phyloP scores from a whole-genome alignment of 2,113 vertebrate genomes.

The Tenrec ecaudatus region DNA sequence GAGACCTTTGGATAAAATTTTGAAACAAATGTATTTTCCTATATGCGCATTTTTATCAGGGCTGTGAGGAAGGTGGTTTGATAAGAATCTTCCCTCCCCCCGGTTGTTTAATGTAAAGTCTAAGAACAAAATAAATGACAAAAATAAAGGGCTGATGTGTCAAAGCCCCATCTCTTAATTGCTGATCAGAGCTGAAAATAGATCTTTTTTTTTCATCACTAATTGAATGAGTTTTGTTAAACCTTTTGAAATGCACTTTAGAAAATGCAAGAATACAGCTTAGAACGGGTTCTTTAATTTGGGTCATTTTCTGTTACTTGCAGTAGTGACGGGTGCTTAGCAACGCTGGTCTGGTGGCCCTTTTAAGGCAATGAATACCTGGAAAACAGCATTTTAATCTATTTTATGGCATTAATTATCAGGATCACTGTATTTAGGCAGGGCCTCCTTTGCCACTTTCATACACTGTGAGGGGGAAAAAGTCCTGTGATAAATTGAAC shows the following conservation, averaged over 20 bases:
- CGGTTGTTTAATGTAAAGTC: constrained; percentile 70
- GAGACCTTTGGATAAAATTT: constrained; percentile 35
- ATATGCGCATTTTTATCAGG: neutral
- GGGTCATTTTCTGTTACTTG: constrained; percentile 78
- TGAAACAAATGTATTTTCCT: constrained; percentile 1
- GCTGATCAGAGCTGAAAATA: constrained; percentile 80
- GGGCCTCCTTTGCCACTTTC: constrained; percentile 58
- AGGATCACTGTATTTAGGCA: constrained; percentile 76
- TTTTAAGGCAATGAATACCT: constrained; percentile 79
- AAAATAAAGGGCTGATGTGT: constrained; percentile 73
- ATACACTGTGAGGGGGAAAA: constrained; percentile 41
- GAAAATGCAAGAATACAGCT: constrained; percentile 79
- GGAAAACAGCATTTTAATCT: constrained; percentile 80
- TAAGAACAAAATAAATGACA: constrained; percentile 71
- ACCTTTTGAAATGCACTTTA: constrained; percentile 78
- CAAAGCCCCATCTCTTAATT: constrained; percentile 75
- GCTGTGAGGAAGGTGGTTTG: neutral
- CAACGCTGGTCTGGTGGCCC: constrained; percentile 74
- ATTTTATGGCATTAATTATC: constrained; percentile 78
- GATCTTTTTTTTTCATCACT: constrained; percentile 72
- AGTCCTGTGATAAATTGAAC: constrained; percentile 46
- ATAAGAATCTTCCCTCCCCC: constrained; percentile 62
- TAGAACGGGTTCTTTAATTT: constrained; percentile 79
- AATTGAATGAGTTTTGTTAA: constrained; percentile 74
- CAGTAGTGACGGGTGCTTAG: constrained; percentile 72